Base-by-base conservation (phyloP, 2,888 invertebrate species). In the Ophonus ardosiacus region DNA sequence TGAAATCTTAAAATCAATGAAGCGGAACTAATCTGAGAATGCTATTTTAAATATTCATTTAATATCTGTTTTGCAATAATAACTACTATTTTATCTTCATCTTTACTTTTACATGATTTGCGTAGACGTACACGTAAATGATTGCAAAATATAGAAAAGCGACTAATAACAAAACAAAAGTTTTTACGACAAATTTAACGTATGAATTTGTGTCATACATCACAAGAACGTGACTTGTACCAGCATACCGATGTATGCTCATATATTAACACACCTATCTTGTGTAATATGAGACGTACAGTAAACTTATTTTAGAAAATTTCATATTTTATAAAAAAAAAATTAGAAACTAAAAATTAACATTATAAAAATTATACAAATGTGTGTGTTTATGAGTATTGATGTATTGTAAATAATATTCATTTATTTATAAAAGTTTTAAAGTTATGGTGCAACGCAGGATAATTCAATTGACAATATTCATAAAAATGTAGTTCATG, bases 141-240 rank as follows among this genome's bases (percentile, higher is more conserved):
- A 68, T 68, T 68, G 15, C 68, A 68, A 68, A 31, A 68, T 68
- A 15, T 68, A 68, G 68, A 68, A 68, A 68, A 38, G 68, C 38
- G 7, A 68, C 68, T 68, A 68, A 68, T 68, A 68, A 38, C 24
- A 68, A 68, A 68, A 68, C 68, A 68, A 68, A 68, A 68, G 31
- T 68, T 68, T 68, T 68, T 68, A 38, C 31, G 24, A 68, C 38
- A 38, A 68, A 31, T 68, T 68, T 31, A 65, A 68, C 68, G 24
- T 31, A n/a, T 24, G 38, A 68, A 68, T 68, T 31, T 68, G n/a
- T 68, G 68, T 38, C 31, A 40, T 68, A 68, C 68, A 68, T 68
- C 68, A 68, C 68, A 68, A 38, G 15, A 38, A 68, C 68, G 68
- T 68, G 68, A 68, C 68, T 38, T 24, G 24, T 68, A 68, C 38